These are phyloP conservation scores for Micropoecilia bifurca DNA, from an alignment of 2,797 vertebrate genomes.

Conservation along the genomic window DNA sequence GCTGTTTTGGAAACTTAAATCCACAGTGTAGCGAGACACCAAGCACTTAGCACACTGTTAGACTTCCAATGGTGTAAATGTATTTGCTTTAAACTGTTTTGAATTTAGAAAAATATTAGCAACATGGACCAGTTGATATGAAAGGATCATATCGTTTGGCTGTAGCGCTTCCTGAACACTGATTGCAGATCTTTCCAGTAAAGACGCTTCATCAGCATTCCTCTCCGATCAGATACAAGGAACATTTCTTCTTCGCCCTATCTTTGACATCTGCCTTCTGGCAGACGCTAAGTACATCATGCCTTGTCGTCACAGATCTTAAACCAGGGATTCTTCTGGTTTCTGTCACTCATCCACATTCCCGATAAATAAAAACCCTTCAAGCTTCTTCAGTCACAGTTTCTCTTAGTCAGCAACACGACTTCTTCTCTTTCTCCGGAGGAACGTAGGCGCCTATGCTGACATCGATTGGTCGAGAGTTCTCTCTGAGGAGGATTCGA, in stretches of 20 bases:
- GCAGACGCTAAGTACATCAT: background rate
- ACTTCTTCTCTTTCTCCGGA: conserved; percentile 74
- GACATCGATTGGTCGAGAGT: conserved; percentile 59
- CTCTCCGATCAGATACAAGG: background rate
- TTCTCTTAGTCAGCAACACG: conserved; percentile 66
- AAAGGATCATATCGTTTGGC: background rate
- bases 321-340: background rate
- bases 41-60: background rate
- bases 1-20: background rate
- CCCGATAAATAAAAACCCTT: background rate
- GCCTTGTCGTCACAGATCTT: background rate
- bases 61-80: background rate
- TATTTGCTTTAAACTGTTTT: background rate
- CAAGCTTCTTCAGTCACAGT: background rate
- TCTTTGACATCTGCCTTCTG: conserved; percentile 5
- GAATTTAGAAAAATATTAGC: background rate
- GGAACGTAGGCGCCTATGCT: background rate
- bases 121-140: background rate
- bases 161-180: conserved; percentile 27
- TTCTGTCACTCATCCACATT: conserved; percentile 3
- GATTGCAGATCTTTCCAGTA: conserved; percentile 20
- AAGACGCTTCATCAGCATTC: background rate
- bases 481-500: conserved; percentile 53
- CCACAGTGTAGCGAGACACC: conserved; percentile 6
- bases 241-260: background rate